Evolutionary conservation across 2,888 invertebrate genomes (phyloP), one percentile per base, ranked within the genome.

Genomic region (Zaprionus bogoriensis): DNA sequence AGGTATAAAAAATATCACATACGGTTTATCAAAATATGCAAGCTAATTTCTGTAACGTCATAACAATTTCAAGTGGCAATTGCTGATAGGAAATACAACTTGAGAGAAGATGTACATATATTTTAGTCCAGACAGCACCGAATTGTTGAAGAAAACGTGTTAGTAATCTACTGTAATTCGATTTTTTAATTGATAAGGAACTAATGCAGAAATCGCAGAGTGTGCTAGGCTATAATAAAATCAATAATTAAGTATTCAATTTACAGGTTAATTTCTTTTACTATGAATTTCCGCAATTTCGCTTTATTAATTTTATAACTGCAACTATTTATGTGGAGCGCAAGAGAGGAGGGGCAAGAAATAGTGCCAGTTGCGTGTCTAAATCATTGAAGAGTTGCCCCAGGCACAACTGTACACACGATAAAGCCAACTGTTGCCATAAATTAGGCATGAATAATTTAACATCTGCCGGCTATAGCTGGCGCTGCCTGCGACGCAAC

Each of bases 391-490:
- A 22, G 2, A 20, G 7, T n/a, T 52, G 17, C 17, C 7, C 28
- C 28, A 9, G 38, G n/a, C 50, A 20, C 19, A 12, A 25, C 48
- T 38, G 6, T 22, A 22, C 25, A 22, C n/a, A 30, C 32, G 25
- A 32, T 53, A 41, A 19, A 4, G 44, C 7, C 46, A 62, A 55
- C 46, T 32, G 46, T 39, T 44, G 28, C 53, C 63, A 58, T 54
- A 61, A 67, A 67, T 63, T 53, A 41, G 38, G 54, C 58, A 39
- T 52, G 53, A 48, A 39, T 54, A 48, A 68, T 68, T 53, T 14
- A 54, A 28, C 48, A 41, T n/a, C 32, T 27, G 51, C 20, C 36
- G 32, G n/a, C n/a, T n/a, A n/a, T n/a, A n/a, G n/a, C n/a, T n/a
- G n/a, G n/a, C n/a, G n/a, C n/a, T 22, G 27, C 32, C 28, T 53